Evolutionary conservation across 2,797 vertebrate genomes (phyloP).

Genomic region (Taeniopygia guttata): DNA sequence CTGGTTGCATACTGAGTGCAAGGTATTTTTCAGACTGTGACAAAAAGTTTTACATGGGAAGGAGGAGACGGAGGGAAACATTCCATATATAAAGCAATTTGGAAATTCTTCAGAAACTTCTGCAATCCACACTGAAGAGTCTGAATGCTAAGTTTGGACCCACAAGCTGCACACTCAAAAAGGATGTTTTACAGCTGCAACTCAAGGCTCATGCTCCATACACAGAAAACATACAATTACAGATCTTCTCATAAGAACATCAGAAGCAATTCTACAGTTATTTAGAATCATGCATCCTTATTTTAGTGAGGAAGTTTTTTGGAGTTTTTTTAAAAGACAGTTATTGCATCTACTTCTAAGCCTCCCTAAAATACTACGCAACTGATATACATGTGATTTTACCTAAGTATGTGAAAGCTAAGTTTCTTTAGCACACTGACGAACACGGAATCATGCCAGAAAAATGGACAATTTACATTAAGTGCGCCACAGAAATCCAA

Average conservation of each 20-base stretch:
- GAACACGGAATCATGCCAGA: neutral
- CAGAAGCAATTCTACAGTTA: neutral
- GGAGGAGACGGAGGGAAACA: neutral
- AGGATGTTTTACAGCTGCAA: neutral
- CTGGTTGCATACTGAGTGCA: constrained; percentile 79
- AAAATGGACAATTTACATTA: neutral
- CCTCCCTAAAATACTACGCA: neutral
- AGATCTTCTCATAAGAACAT: neutral
- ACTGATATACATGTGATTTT: neutral
- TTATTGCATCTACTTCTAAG: neutral
- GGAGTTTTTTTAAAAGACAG: neutral
- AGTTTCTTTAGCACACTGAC: neutral
- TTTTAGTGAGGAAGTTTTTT: neutral
- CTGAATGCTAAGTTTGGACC: neutral
- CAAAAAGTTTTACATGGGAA: constrained; percentile 58
- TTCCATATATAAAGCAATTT: neutral
- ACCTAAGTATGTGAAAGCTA: neutral
- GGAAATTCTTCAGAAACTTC: neutral
- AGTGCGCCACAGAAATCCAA: neutral
- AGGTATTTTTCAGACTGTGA: constrained; percentile 84
- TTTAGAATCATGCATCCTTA: neutral
- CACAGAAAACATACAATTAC: neutral
- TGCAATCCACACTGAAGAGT: neutral
- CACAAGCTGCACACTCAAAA: neutral
- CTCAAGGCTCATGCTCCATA: neutral